Evolutionary conservation across 2,113 vertebrate genomes (phyloP), one percentile per base, ranked within the genome.

Genomic region (Labeo rohita): DNA sequence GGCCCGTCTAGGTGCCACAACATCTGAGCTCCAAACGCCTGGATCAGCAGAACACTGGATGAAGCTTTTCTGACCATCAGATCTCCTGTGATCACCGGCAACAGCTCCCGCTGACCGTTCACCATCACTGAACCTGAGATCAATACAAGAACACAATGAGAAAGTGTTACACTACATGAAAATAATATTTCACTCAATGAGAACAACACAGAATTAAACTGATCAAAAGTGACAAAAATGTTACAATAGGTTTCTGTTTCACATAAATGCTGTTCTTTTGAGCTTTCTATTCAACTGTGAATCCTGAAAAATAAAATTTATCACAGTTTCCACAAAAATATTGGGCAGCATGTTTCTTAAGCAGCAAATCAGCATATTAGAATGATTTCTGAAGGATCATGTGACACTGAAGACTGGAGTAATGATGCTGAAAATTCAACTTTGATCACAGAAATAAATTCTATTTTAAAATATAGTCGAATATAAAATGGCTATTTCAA

Each of bases 1-100:
- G 97, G 94, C 52, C 94, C 94, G 0, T 95, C 93, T 49, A 97
- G 83, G 2, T 95, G 93, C 98, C 97, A 98, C 5, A 98, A 94
- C 13, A 98, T 3, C 65, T 93, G 92, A 18, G 95, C 96, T 0
- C 96, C 96, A 0, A 95, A 95, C 0, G 94, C 86, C 89, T 92
- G 95, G 59, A 98, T 92, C 23, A 97, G 92, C 75, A 98, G 90
- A 90, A 98, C 98, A 84, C 93, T 86, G 1, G 96, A 97, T 11
- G 97, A 97, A 1, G 93, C 95, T 0, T 28, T 92, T 7, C 90
- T 92, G 23, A 97, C 56, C 0, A 89, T 91, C 89, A 98, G 90
- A 84, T 93, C 95, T 0, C 94, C 86, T 0, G 94, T 92, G 1
- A 89, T 84, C 63, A 97, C 95, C 1, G 98, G 98, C 87, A 98